phyloP scores from a whole-genome alignment of 1,140 invertebrate genomes.

The Triops cancriformis region DNA sequence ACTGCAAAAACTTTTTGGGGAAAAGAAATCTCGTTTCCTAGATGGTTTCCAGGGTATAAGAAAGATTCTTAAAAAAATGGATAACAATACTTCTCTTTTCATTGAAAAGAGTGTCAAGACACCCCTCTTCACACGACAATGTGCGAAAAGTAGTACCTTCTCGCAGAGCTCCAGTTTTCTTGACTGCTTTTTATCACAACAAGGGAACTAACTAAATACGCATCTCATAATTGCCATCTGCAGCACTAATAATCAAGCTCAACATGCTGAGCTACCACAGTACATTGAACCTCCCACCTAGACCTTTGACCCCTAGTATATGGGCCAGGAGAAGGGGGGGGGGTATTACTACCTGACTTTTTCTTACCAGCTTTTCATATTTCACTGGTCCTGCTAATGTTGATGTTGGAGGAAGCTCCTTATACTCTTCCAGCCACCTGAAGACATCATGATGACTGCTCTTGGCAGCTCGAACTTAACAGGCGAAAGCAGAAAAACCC shows the following conservation, averaged over 20 bases:
- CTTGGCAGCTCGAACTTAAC: not conserved
- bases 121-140: not conserved
- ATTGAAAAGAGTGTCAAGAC: not conserved
- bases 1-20: too few species aligned
- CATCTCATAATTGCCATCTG: not conserved
- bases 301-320: not conserved
- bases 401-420: not conserved
- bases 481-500: slow-evolving; percentile 9
- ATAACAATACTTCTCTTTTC: not conserved
- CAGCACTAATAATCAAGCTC: not conserved
- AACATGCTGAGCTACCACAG: not conserved
- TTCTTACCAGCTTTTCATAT: not conserved
- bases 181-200: not conserved
- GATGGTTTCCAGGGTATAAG: too few species aligned
- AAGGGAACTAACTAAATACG: not conserved
- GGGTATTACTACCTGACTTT: not conserved
- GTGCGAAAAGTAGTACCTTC: not conserved
- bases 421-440: not conserved
- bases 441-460: slow-evolving; percentile 13
- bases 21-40: too few species aligned
- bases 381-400: not conserved
- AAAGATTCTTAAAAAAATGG: too few species aligned
- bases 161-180: not conserved
- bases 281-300: not conserved
- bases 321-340: too few species aligned